Evolutionary conservation across 1,140 invertebrate species (phyloP).

Genomic region (Heliothis virescens): DNA sequence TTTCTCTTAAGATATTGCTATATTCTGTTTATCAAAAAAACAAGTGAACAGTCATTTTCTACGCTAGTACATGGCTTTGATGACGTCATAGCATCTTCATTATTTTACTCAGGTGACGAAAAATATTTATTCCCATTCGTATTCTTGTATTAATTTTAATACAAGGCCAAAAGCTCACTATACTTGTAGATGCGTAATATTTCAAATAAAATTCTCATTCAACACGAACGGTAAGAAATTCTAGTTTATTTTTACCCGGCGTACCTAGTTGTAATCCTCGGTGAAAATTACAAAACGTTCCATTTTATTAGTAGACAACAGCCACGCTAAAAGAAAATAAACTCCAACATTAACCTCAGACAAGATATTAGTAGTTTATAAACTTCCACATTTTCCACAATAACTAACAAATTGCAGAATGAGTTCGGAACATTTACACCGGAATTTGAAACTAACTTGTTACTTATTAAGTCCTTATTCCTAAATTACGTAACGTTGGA

Average conservation of each 20-base stretch:
- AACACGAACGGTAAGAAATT: not conserved
- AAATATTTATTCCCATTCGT: no score
- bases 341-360: slow-evolving; percentile 22
- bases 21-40: no score
- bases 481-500: slow-evolving; percentile 15
- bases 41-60: no score
- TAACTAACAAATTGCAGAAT: slow-evolving; percentile 43
- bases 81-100: no score
- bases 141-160: not conserved
- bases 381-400: slow-evolving; percentile 19
- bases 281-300: slow-evolving; percentile 19
- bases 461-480: slow-evolving; percentile 36
- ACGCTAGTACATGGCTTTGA: no score
- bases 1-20: no score
- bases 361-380: slow-evolving; percentile 41
- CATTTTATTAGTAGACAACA: slow-evolving; percentile 10
- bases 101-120: no score
- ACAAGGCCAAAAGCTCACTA: not conserved
- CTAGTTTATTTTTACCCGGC: not conserved
- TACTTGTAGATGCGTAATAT: not conserved
- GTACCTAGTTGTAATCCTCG: slow-evolving; percentile 14
- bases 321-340: slow-evolving; percentile 22
- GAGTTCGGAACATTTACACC: slow-evolving; percentile 35
- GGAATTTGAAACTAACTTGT: slow-evolving; percentile 32
- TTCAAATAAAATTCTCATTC: not conserved